Evolutionary conservation across 2,113 vertebrate species (phyloP).

Genomic region (Motacilla alba): DNA sequence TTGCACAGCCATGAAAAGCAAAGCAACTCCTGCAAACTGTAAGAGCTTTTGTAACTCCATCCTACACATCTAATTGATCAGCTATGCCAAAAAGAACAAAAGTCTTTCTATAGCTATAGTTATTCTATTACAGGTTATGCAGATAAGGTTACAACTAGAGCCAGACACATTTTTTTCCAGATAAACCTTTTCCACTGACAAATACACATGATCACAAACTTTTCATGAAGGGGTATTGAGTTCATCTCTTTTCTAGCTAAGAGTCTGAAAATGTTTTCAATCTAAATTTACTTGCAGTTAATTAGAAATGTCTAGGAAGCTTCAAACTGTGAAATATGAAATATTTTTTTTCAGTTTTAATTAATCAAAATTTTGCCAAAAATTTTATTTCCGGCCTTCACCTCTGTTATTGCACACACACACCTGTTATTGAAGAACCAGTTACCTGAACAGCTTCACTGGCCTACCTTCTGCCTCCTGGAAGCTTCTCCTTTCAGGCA

Average conservation of each 20-base stretch:
- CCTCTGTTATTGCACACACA: neutral
- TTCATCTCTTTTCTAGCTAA: neutral
- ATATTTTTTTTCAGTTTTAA: neutral
- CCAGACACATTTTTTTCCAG: slow-evolving; percentile 18
- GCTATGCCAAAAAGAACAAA: slow-evolving; percentile 45
- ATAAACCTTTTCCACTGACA: slow-evolving; percentile 21
- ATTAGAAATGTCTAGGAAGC: neutral
- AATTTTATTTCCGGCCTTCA: neutral
- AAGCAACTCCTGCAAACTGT: neutral
- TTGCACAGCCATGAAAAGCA: neutral
- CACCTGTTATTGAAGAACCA: neutral
- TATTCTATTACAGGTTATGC: slow-evolving; percentile 53
- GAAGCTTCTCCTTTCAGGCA: neutral
- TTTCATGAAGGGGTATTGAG: neutral
- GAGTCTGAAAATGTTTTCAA: neutral
- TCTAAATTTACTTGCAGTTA: neutral
- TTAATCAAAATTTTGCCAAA: neutral
- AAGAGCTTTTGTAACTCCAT: slow-evolving; percentile 61
- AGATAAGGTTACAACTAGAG: slow-evolving; percentile 38
- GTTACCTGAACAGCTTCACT: neutral
- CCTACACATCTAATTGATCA: slow-evolving; percentile 47
- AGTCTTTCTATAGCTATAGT: slow-evolving; percentile 45
- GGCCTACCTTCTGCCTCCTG: neutral
- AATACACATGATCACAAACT: neutral
- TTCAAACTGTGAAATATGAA: neutral